Base-by-base conservation (phyloP, 2,888 invertebrate species). In the Orgyia antiqua region DNA sequence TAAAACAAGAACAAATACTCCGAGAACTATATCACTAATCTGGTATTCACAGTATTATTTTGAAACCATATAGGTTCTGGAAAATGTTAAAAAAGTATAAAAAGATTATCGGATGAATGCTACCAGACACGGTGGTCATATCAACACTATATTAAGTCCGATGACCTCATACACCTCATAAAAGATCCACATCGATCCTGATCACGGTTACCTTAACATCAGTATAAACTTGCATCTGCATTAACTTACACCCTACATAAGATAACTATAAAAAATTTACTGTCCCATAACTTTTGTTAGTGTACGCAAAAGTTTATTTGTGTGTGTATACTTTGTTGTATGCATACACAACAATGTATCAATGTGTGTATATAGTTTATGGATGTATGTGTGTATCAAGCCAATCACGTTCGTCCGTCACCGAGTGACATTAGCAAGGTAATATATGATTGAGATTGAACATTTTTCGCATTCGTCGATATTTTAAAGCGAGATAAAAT, bases 401-500 rank as follows among this genome's bases (percentile, higher is more conserved):
- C 73, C 76, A 75, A 74, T 75, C 74, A 72, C 64, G 51, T 60
- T 58, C 31, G 45, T 50, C 60, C 55, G 60, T 64, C 66, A 53
- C 42, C 26, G 38, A 39, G 49, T 62, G 64, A 69, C 75, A 78
- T 80, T 78, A 79, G 61, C 51, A 44, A 36, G 53, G 59, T 71
- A 76, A 79, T 69, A 76, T 78, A 80, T 79, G 80, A 78, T 78
- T 79, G 75, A 78, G 66, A 49, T 68, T 49, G 61, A 54, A 52
- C 56, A 54, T 58, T 58, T 50, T 59, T 66, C 59, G 61, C 72
- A 75, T 75, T 69, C 69, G 66, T 63, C 51, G 44, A 68, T 79
- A 77, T 71, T 67, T 77, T 69, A 73, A 58, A 45, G 44, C 55
- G 68, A 53, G 51, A 75, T 80, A 79, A 74, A 71, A 74, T 75